A percentile compares a stretch with the other conserved stretches of the same genome.
These are phyloP conservation scores for Hyperoplus lanceolatus DNA, from an alignment of 2,797 vertebrate genomes.

Conservation along the genomic window DNA sequence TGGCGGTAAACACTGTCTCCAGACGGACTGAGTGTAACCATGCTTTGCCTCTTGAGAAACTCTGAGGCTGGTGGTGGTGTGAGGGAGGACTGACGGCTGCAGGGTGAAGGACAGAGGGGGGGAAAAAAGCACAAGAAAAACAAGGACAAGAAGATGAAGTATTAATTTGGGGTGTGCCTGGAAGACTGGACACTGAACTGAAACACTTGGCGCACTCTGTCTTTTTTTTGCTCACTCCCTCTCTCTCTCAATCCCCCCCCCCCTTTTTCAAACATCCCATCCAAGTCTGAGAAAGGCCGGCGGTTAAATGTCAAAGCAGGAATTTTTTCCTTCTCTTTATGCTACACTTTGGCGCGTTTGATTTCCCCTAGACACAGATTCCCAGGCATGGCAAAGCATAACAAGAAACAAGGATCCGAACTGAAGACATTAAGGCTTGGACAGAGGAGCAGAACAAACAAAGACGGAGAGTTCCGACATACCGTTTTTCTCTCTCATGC, in stretches of 20 bases:
- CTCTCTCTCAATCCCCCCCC: constrained; percentile 26
- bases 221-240: constrained; percentile 30
- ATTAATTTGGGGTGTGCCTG: constrained; percentile 74
- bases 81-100: constrained; percentile 35
- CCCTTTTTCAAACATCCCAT: constrained; percentile 38
- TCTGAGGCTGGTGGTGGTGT: constrained; percentile 17
- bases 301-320: constrained; percentile 77
- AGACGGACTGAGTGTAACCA: constrained; percentile 37
- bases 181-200: constrained; percentile 62
- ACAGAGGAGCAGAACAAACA: constrained; percentile 73
- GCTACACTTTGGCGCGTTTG: constrained; percentile 69
- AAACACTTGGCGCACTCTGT: constrained; percentile 61
- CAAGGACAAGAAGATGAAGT: constrained; percentile 40
- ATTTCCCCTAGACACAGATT: constrained; percentile 73
- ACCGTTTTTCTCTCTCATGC: constrained; percentile 96
- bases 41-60: constrained; percentile 50
- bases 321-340: constrained; percentile 69
- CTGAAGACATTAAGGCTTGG: constrained; percentile 57
- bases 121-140: constrained; percentile 37
- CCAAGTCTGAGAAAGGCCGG: constrained; percentile 55
- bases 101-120: constrained; percentile 43
- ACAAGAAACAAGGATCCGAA: constrained; percentile 64
- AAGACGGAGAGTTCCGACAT: constrained; percentile 77
- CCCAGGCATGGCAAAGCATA: constrained; percentile 72
- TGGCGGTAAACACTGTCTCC: constrained; percentile 40